Base-by-base conservation (phyloP, 2,113 vertebrate species). In the Chamaea fasciata region DNA sequence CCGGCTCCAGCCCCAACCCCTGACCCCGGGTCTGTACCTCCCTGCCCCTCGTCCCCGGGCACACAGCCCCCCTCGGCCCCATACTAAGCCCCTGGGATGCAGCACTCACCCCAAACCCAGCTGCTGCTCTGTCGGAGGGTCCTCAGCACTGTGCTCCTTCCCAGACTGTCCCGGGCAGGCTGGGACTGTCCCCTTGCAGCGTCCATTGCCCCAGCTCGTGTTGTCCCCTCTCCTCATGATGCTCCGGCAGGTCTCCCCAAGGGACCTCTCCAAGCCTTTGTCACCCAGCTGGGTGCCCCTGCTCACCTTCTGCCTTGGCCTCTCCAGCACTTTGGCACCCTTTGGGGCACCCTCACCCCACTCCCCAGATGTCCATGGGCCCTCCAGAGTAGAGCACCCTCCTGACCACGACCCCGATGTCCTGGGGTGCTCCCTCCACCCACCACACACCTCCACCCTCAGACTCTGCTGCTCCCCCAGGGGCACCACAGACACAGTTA, bases 1-100 rank as follows among this genome's bases (percentile, higher is more conserved):
- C 22, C 0, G 0, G 8, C 39, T 47, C 70, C 44, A 33, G 23
- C 42, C 52, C 39, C 27, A 24, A 0, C 16, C 57, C 2, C 0
- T 0, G 1, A 27, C 35, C 10, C 9, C 33, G 41, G n/a, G 46
- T 37, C 52, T 39, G 67, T 7, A 24, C 11, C 18, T 35, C 47
- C 37, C 31, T 26, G 35, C 11, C 10, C 42, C 35, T 28, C 13
- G 28, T 30, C 24, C 60, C 60, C 0, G 0, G 37, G n/a, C 41
- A 39, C 37, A 5, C 60, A 47, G 33, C 10, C 22, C 30, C 17
- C 33, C 10, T 0, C 6, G 2, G 1, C 3, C 4, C 23, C n/a
- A 22, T 7, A 4, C 27, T 0, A 1, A 83, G 44, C 15, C 69
- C 13, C 59, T 11, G 3, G 69, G 19, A 41, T 0, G 0, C 3